Conservation (phyloP, 2,888 invertebrate genomes). For the Microdon myrmicae region DNA sequence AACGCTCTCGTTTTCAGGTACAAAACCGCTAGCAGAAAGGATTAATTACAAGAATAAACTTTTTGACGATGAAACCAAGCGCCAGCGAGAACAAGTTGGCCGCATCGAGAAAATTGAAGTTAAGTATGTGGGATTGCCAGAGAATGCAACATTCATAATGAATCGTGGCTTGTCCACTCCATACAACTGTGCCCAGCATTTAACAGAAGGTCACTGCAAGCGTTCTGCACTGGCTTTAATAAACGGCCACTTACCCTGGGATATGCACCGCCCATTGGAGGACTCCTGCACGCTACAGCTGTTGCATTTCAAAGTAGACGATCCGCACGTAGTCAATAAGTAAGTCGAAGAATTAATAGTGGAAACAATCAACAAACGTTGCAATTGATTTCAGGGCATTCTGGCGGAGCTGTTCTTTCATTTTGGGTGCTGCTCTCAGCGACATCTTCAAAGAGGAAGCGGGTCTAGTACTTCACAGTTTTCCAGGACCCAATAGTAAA, state of each 20-base stretch:
- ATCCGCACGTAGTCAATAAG: constrained; percentile 66
- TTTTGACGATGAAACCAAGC: constrained; percentile 80
- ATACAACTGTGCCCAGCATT: constrained; percentile 88
- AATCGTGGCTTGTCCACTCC: constrained; percentile 93
- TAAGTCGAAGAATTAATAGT: constrained; percentile 34
- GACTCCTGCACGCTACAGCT: constrained; percentile 73
- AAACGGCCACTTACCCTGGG: constrained; percentile 84
- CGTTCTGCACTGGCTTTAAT: constrained; percentile 83
- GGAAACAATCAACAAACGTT: too few species aligned
- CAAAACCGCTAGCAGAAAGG: too few species aligned
- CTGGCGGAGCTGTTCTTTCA: constrained; percentile 92
- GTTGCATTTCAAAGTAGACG: constrained; percentile 67
- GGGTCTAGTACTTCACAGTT: constrained; percentile 85
- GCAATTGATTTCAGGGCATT: constrained; percentile 72
- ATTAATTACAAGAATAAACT: too few species aligned
- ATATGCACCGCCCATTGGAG: constrained; percentile 88
- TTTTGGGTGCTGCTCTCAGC: constrained; percentile 83
- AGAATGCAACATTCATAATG: constrained; percentile 83
- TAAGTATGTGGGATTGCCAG: constrained; percentile 78
- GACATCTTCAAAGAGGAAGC: constrained; percentile 83
- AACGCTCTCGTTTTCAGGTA: too few species aligned
- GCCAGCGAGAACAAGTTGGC: constrained; percentile 79
- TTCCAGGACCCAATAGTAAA: constrained; percentile 87
- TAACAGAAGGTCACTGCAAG: constrained; percentile 77
- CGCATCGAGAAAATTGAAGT: constrained; percentile 93